A percentile compares a stretch with the other conserved stretches of the same genome.
These are phyloP conservation scores for Phasia obesa DNA, from an alignment of 2,888 invertebrate genomes.

Conservation along the genomic window DNA sequence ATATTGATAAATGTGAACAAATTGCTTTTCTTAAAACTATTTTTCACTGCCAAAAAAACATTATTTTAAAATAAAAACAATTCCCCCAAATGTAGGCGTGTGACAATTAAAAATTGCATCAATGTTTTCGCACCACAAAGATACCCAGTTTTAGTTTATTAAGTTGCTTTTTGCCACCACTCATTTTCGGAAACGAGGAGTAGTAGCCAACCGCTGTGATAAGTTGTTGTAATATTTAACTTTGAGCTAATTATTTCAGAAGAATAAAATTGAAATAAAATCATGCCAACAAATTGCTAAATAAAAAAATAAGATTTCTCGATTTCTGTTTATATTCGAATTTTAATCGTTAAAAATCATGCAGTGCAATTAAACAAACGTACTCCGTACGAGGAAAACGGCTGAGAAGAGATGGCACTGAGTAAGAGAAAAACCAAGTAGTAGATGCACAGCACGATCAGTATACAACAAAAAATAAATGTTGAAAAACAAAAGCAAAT, in stretches of 20 bases:
- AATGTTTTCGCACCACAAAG: slow-evolving; percentile 80
- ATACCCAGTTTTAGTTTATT: slow-evolving; percentile 39
- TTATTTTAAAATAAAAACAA: background rate
- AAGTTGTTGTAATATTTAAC: slow-evolving; percentile 78
- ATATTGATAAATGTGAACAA: background rate
- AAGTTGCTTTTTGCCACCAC: slow-evolving; percentile 24
- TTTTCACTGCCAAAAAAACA: background rate
- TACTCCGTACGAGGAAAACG: slow-evolving; percentile 19
- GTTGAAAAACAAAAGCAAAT: slow-evolving; percentile 43
- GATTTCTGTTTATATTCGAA: slow-evolving; percentile 35
- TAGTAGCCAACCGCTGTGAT: slow-evolving; percentile 65
- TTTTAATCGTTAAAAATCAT: slow-evolving; percentile 67
- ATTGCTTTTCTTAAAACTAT: background rate
- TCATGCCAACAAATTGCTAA: slow-evolving; percentile 50
- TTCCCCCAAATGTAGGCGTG: slow-evolving; percentile 71
- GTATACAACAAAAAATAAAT: slow-evolving; percentile 15
- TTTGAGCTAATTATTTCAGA: slow-evolving; percentile 81
- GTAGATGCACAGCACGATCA: slow-evolving; percentile 51
- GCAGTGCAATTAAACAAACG: slow-evolving; percentile 45
- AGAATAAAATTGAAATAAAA: slow-evolving; percentile 74
- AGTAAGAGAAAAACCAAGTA: background rate
- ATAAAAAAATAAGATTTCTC: slow-evolving; percentile 31
- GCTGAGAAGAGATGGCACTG: slow-evolving; percentile 32
- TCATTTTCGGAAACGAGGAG: background rate
- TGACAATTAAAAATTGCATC: slow-evolving; percentile 79